These are phyloP conservation scores for Callorhinus ursinus DNA, from an alignment of 2,113 vertebrate genomes.

Conservation along the genomic window DNA sequence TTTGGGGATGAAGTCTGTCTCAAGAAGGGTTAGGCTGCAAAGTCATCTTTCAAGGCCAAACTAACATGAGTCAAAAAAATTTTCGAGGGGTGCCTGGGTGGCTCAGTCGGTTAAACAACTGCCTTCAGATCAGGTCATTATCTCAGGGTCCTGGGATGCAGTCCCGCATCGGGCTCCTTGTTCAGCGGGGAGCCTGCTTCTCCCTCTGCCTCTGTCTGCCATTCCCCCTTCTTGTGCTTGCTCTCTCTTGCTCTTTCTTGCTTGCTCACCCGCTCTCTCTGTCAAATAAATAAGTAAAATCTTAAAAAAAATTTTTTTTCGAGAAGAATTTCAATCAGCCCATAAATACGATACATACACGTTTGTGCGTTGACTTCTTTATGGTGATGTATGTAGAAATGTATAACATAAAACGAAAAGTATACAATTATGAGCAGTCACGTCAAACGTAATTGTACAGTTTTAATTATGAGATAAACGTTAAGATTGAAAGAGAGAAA, in stretches of 20 bases:
- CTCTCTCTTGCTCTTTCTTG: too few relatives aligned
- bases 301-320: neutral
- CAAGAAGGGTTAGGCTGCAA: neutral
- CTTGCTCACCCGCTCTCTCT: too few relatives aligned
- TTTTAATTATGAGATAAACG: neutral
- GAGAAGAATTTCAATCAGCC: neutral
- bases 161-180: too few relatives aligned
- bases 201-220: too few relatives aligned
- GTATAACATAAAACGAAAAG: neutral
- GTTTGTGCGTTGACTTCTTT: neutral
- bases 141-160: too few relatives aligned
- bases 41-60: constrained; percentile 15
- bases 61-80: neutral
- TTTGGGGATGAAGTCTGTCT: neutral
- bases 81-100: neutral
- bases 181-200: too few relatives aligned
- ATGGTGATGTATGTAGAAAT: neutral
- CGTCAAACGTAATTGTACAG: neutral
- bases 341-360: neutral
- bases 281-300: too few relatives aligned
- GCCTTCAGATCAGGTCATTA: too few relatives aligned
- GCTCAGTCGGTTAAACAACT: too few relatives aligned
- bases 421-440: neutral
- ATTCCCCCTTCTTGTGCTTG: too few relatives aligned
- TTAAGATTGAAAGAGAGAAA: neutral